phyloP scores from a whole-genome alignment of 2,797 vertebrate species.

The Telmatherina bonti region DNA sequence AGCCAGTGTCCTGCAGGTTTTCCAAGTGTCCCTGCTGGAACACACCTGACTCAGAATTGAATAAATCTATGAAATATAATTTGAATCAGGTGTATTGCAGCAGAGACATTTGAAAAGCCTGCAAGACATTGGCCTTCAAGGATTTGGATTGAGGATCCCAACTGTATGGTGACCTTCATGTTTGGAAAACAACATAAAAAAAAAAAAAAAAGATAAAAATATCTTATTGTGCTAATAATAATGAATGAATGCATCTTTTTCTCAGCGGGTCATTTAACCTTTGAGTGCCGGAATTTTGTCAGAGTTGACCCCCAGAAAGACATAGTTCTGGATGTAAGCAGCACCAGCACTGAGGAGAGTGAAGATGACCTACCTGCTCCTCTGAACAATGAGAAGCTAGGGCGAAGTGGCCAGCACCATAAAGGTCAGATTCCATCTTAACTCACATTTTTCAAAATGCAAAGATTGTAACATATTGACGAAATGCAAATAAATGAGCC shows the following conservation, averaged over 20 bases:
- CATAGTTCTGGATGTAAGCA: conserved; percentile 98
- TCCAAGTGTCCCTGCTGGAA: too few species aligned
- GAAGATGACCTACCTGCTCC: conserved; percentile 85
- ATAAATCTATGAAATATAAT: too few species aligned
- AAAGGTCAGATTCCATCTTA: conserved; percentile 55
- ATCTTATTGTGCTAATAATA: neutral
- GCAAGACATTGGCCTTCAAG: too few species aligned
- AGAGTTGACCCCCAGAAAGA: conserved; percentile 96
- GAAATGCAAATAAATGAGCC: neutral
- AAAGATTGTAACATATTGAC: neutral
- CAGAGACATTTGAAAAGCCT: too few species aligned
- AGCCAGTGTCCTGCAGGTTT: too few species aligned
- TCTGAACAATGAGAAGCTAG: conserved; percentile 63
- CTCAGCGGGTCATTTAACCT: conserved; percentile 96
- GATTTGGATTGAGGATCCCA: too few species aligned
- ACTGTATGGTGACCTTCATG: too few species aligned
- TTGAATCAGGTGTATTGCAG: too few species aligned
- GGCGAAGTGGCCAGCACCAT: conserved; percentile 48
- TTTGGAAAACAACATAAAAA: too few species aligned
- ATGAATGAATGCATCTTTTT: neutral
- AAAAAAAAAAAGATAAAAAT: too few species aligned
- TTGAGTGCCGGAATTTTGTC: conserved; percentile 98
- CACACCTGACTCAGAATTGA: too few species aligned
- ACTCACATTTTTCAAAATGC: neutral
- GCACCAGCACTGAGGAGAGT: conserved; percentile 96